Percentiles rank a stretch among this genome's conserved stretches.
These are phyloP conservation scores for Sylvilagus floridanus DNA, from an alignment of 2,797 vertebrate species.

Conservation along the genomic window DNA sequence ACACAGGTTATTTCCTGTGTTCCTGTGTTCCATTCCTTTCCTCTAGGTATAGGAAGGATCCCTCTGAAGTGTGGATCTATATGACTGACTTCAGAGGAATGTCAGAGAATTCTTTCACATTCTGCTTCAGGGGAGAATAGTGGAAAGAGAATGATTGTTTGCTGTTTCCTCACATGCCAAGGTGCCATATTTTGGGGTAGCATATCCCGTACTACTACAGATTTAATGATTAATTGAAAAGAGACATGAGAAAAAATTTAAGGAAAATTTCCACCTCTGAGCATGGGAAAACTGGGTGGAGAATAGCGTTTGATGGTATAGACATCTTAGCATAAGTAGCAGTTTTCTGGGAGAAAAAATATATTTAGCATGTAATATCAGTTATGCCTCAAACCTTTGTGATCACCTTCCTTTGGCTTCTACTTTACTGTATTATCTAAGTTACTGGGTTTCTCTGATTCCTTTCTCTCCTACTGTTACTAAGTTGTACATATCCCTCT, in stretches of 20 bases:
- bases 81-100: background rate
- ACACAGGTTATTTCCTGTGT: background rate
- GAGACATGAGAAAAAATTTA: background rate
- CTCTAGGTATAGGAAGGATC: background rate
- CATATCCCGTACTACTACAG: background rate
- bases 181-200: background rate
- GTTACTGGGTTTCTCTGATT: background rate
- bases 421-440: background rate
- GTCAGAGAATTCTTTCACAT: background rate
- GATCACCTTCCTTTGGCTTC: background rate
- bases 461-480: background rate
- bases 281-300: background rate
- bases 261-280: background rate
- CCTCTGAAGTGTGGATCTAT: background rate
- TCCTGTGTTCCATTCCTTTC: background rate
- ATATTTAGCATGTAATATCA: background rate
- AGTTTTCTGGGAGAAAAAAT: background rate
- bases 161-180: background rate
- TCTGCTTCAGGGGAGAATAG: background rate
- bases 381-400: background rate
- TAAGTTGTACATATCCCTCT: background rate
- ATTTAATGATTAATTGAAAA: constrained; percentile 3
- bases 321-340: background rate
- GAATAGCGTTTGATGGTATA: background rate
- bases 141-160: background rate